phyloP scores from a whole-genome alignment of 2,888 invertebrate genomes.

The Monoplex corrugatus region DNA sequence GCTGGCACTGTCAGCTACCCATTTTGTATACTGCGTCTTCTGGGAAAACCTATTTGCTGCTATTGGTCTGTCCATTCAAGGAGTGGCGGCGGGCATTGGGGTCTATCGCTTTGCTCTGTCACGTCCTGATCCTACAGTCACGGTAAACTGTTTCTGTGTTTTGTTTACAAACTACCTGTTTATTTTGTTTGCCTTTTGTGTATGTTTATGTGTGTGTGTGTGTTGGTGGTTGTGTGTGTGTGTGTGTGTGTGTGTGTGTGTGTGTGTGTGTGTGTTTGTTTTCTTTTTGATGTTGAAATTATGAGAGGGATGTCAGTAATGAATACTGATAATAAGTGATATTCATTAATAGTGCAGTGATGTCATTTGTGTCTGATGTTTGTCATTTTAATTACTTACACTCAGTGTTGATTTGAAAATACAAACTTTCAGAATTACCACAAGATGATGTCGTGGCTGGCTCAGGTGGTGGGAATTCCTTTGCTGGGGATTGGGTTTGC shows the following conservation, averaged over 20 bases:
- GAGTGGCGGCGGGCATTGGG: conserved; percentile 73
- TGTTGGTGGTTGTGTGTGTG: background rate
- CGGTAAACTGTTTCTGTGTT: too few relatives aligned
- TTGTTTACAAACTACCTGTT: too few relatives aligned
- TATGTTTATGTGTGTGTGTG: background rate
- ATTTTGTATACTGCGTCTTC: conserved; percentile 65
- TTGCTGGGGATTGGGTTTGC: conserved; percentile 74
- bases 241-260: background rate
- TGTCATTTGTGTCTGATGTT: too few relatives aligned
- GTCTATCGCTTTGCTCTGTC: conserved; percentile 69
- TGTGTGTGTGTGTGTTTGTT: background rate
- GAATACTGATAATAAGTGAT: too few relatives aligned
- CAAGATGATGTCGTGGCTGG: conserved; percentile 53
- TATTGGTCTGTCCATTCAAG: conserved; percentile 72
- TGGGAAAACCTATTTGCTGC: conserved; percentile 62
- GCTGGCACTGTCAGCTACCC: conserved; percentile 70
- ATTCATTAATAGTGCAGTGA: too few relatives aligned
- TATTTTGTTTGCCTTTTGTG: background rate
- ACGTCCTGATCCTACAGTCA: conserved; percentile 59
- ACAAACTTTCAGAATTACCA: conserved; percentile 54
- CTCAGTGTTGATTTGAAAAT: too few relatives aligned
- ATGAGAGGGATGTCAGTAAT: background rate
- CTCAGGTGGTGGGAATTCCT: conserved; percentile 69
- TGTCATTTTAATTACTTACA: too few relatives aligned
- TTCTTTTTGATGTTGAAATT: background rate